Evolutionary conservation across 2,888 invertebrate genomes (phyloP).

Genomic region (Hemithea aestivaria): DNA sequence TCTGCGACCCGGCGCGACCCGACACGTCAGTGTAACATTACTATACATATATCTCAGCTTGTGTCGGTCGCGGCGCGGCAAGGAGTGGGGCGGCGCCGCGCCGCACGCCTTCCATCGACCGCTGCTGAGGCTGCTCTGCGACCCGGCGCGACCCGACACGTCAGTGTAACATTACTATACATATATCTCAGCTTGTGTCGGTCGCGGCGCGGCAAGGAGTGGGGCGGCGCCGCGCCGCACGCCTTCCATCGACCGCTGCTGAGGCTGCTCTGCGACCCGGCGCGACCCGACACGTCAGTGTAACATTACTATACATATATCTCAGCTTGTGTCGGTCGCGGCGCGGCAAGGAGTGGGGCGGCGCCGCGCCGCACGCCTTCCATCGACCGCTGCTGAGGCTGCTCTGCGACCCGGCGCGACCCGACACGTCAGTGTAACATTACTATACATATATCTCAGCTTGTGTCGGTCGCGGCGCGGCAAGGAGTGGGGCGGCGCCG

Average conservation of each 20-base stretch:
- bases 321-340: conserved; percentile 89
- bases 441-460: conserved; percentile 70
- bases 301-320: conserved; percentile 2
- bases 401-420: conserved; percentile 82
- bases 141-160: conserved; percentile 70
- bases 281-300: conserved; percentile 56
- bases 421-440: conserved; percentile 41
- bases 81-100: conserved; percentile 92
- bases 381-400: conserved; percentile 90
- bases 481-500: conserved; percentile 93
- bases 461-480: conserved; percentile 89
- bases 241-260: conserved; percentile 93
- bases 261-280: conserved; percentile 84
- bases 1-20: conserved; percentile 81
- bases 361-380: conserved; percentile 89
- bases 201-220: conserved; percentile 90
- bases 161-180: conserved; percentile 25
- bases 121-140: conserved; percentile 86
- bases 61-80: conserved; percentile 88
- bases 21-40: conserved; percentile 40
- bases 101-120: conserved; percentile 93
- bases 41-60: conserved; percentile 80
- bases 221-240: conserved; percentile 91
- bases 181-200: conserved; percentile 86
- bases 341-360: conserved; percentile 92